phyloP scores from a whole-genome alignment of 2,113 vertebrate genomes.

The Rhinichthys klamathensis region DNA sequence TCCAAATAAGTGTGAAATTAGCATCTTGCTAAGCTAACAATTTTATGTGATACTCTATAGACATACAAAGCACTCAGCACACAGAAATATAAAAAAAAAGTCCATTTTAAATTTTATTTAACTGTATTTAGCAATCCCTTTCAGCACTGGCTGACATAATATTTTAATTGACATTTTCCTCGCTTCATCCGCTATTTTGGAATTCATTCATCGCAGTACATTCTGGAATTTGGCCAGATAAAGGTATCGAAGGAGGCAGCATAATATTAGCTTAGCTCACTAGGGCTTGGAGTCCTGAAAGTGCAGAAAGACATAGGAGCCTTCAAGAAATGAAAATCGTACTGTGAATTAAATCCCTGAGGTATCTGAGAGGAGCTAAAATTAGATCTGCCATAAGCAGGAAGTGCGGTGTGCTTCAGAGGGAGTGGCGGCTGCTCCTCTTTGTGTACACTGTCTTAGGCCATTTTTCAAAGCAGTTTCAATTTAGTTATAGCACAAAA shows the following conservation, averaged over 20 bases:
- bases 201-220: background rate
- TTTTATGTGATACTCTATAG: too few relatives aligned
- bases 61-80: too few relatives aligned
- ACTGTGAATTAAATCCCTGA: conserved; percentile 3
- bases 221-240: background rate
- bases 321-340: background rate
- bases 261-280: conserved; percentile 1
- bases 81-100: too few relatives aligned
- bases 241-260: too few relatives aligned
- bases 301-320: background rate
- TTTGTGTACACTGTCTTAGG: background rate
- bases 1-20: too few relatives aligned
- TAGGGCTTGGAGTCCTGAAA: background rate
- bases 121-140: background rate
- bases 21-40: too few relatives aligned
- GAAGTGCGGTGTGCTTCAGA: background rate
- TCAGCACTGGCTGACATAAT: background rate
- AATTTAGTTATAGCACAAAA: background rate
- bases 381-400: background rate
- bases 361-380: conserved; percentile 16
- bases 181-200: background rate
- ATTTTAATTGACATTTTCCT: background rate
- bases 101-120: background rate
- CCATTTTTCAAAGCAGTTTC: background rate
- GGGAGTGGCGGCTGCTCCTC: background rate